phyloP scores from a whole-genome alignment of 2,888 invertebrate genomes.

The Bhutanitis thaidina region DNA sequence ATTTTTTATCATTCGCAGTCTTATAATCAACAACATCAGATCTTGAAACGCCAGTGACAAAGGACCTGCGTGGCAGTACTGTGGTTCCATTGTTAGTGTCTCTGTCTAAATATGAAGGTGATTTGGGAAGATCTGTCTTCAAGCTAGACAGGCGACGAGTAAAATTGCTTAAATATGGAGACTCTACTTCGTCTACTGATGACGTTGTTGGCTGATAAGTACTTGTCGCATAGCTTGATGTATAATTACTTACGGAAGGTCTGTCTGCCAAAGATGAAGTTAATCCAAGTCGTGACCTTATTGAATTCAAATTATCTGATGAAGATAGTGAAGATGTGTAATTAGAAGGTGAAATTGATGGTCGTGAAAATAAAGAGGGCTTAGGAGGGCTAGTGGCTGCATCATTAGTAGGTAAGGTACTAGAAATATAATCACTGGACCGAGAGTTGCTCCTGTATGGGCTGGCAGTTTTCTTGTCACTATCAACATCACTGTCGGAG shows the following conservation, averaged over 20 bases:
- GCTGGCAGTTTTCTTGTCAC: slow-evolving; percentile 60
- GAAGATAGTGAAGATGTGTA: slow-evolving; percentile 57
- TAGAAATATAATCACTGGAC: slow-evolving; percentile 68
- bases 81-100: slow-evolving; percentile 65
- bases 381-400: slow-evolving; percentile 55
- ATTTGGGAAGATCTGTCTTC: slow-evolving; percentile 58
- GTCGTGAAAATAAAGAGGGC: slow-evolving; percentile 60
- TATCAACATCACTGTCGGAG: slow-evolving; percentile 84
- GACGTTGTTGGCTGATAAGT: slow-evolving; percentile 59
- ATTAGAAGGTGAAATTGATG: slow-evolving; percentile 54
- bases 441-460: slow-evolving; percentile 58
- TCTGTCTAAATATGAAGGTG: slow-evolving; percentile 47
- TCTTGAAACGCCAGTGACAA: slow-evolving; percentile 55
- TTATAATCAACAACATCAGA: slow-evolving; percentile 64
- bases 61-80: slow-evolving; percentile 57
- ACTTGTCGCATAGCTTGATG: slow-evolving; percentile 47
- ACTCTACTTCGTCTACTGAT: slow-evolving; percentile 78
- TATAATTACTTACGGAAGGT: slow-evolving; percentile 48
- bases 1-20: slow-evolving; percentile 64
- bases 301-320: slow-evolving; percentile 78
- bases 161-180: slow-evolving; percentile 86
- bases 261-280: slow-evolving; percentile 62
- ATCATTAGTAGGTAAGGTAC: slow-evolving; percentile 55
- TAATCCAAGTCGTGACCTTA: slow-evolving; percentile 78
- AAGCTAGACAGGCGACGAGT: slow-evolving; percentile 80